A percentile compares a stretch with the other conserved stretches of the same genome.
Evolutionary conservation across 2,113 vertebrate species (phyloP).

Genomic region (Pluvialis apricaria): DNA sequence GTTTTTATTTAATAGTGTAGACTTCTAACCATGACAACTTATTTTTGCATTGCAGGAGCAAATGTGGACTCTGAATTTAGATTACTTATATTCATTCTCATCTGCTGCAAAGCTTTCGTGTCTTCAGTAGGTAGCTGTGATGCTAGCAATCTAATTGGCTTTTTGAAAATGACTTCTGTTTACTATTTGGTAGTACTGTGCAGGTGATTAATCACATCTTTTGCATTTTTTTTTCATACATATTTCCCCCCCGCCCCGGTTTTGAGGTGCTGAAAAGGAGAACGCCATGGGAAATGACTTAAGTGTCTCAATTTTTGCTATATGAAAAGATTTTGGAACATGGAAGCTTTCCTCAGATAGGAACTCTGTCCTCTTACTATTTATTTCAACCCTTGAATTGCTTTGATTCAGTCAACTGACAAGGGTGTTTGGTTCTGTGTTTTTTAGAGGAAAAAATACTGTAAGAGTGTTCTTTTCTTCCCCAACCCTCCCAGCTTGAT

Average conservation of each 20-base stretch:
- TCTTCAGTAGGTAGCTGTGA: neutral
- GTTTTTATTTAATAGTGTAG: neutral
- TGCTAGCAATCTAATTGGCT: neutral
- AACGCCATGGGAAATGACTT: rapidly evolving
- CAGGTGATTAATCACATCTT: neutral
- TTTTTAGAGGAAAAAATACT: neutral
- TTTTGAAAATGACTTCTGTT: neutral
- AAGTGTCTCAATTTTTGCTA: neutral
- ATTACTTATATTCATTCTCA: neutral
- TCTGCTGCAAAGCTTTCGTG: neutral
- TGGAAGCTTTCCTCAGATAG: neutral
- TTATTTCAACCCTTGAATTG: neutral
- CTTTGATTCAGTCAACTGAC: neutral
- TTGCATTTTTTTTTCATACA: neutral
- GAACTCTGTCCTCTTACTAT: neutral
- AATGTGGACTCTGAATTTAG: rapidly evolving
- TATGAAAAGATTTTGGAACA: neutral
- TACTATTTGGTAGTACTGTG: neutral
- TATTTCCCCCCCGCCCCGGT: neutral
- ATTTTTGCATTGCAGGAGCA: neutral
- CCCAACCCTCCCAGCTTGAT: neutral
- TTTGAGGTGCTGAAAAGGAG: neutral
- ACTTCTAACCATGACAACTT: neutral
- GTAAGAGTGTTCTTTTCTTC: neutral
- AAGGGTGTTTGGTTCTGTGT: neutral